Base-by-base conservation (phyloP, 2,888 invertebrate genomes). In the Drosophila melanosoma region DNA sequence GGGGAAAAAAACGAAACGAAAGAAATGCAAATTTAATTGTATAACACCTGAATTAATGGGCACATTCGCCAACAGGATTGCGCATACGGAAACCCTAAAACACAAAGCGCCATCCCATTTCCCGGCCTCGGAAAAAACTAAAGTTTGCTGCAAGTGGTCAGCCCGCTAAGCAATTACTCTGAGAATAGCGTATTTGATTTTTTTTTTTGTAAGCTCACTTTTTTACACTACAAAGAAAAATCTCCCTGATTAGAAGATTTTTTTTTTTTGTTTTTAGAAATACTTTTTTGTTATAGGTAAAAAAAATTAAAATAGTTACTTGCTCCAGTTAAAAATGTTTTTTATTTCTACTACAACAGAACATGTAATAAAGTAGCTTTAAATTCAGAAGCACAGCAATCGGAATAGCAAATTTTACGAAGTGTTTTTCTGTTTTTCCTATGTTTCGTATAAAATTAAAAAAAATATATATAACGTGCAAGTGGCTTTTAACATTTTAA, bases 21-120 rank as follows among this genome's bases (percentile, higher is more conserved):
- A 75, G 87, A 87, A 91, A 92, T 92, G 89, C 88, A 92, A 91
- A 91, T 91, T 91, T 92, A 90, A 91, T 91, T 92, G 89, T 85
- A 79, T 83, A 81, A 83, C 85, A 85, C 79, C 81, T 89, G 75
- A 82, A 88, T 89, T 85, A 90, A 91, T 91, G 85, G 69, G 60
- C 72, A 81, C 68, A 69, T 53, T 63, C 59, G n/a, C 20, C 61
- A 58, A 53, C 23, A 42, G 38, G 20, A 35, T 48, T 45, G 48
- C 71, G 45, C 51, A 54, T 52, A 49, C 58, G 60, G 54, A 58
- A 56, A 33, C 42, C 57, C 51, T 29, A 29, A 49, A 51, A 49
- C 52, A 62, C 62, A 69, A 29, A 60, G 56, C n/a, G 60, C 64
- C 56, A 68, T 67, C 35, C 26, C 32, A 58, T 58, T 60, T 57